Percentiles rank a stretch among this genome's conserved stretches.
Evolutionary conservation across 2,113 vertebrate species (phyloP).

Genomic region (Gnathonemus echidnorhynchus): DNA sequence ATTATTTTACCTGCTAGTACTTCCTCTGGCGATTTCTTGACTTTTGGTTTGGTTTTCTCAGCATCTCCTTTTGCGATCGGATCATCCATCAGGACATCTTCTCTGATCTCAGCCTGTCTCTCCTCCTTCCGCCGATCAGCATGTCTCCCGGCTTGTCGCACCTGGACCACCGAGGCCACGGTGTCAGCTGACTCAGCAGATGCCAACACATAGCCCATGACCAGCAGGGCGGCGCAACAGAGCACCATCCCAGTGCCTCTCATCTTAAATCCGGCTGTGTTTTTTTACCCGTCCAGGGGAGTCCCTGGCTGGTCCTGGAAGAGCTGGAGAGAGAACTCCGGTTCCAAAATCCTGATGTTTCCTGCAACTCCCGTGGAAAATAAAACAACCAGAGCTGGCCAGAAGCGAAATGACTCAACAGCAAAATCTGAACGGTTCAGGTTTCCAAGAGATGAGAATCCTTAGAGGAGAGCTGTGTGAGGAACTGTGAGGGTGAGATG

Average conservation of each 20-base stretch:
- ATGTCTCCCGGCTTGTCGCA: conserved; percentile 17
- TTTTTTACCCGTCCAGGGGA: not conserved
- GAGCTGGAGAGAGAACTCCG: not conserved
- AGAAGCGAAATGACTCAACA: not conserved
- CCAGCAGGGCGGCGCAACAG: conserved; percentile 33
- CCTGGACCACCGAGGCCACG: conserved; percentile 23
- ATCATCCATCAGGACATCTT: conserved; percentile 41
- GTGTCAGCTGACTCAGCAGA: conserved; percentile 13
- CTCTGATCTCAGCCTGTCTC: not conserved
- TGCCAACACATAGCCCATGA: conserved; percentile 36
- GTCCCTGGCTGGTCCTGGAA: not conserved
- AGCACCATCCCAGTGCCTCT: not conserved
- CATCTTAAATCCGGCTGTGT: conserved; percentile 15
- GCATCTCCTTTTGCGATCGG: conserved; percentile 26
- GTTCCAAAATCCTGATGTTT: not conserved
- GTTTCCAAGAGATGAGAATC: not conserved
- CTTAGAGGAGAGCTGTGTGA: not conserved
- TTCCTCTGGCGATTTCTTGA: conserved; percentile 61
- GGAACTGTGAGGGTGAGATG: not conserved
- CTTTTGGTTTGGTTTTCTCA: conserved; percentile 46
- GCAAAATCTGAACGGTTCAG: not conserved
- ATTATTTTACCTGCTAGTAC: conserved; percentile 54
- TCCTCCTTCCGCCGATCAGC: conserved; percentile 19
- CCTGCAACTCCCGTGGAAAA: not conserved
- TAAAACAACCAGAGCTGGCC: not conserved